These are phyloP conservation scores for Halesus radiatus DNA, from an alignment of 1,140 invertebrate species.

Conservation along the genomic window DNA sequence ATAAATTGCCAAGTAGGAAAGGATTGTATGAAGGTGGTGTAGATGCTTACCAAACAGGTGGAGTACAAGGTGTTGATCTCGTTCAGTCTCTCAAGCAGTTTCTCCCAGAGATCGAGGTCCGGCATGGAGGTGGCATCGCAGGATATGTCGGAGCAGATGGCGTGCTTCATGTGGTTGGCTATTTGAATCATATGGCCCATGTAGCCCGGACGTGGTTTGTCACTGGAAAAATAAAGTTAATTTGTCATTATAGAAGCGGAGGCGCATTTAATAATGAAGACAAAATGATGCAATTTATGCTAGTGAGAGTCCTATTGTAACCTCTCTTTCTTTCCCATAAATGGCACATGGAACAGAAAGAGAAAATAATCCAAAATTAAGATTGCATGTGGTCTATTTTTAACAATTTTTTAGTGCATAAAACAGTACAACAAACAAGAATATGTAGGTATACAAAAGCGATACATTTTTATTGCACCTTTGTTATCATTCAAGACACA, in stretches of 20 bases:
- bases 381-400: no score
- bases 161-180: conserved; percentile 47
- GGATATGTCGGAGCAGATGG: conserved; percentile 12
- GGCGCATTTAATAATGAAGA: no score
- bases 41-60: conserved; percentile 47
- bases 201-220: conserved; percentile 64
- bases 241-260: no score
- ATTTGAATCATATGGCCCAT: conserved; percentile 71
- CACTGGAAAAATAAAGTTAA: neutral
- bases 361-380: neutral
- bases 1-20: no score
- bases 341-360: no score
- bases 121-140: conserved; percentile 31
- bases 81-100: conserved; percentile 40
- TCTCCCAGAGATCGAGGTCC: conserved; percentile 34
- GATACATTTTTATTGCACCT: no score
- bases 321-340: no score
- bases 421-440: neutral
- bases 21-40: neutral
- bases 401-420: no score
- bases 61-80: conserved; percentile 45
- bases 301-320: no score
- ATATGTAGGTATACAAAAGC: no score
- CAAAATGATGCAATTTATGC: no score
- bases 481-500: no score